A percentile compares a stretch with the other conserved stretches of the same genome.
These are phyloP conservation scores for Beroe forskalii DNA, from an alignment of 37 sponge, comb jelly and placozoan genomes.

Conservation along the genomic window DNA sequence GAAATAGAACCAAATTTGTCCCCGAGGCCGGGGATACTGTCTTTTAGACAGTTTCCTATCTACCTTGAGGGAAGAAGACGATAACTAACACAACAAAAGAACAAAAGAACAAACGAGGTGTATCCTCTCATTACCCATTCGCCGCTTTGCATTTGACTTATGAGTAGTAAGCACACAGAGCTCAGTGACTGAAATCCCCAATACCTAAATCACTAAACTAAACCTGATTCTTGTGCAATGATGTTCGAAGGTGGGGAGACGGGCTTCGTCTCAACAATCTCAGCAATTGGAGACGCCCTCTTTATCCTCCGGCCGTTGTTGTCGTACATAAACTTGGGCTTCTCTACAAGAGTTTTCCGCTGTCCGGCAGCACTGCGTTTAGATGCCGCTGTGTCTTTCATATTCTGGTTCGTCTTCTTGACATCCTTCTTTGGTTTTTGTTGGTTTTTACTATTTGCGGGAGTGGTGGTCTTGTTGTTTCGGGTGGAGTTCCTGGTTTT, in stretches of 20 bases:
- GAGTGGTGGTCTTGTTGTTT: neutral
- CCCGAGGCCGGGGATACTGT: no score
- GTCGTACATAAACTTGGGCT: conserved; percentile 1
- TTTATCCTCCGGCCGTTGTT: conserved; percentile 56
- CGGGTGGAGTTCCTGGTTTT: neutral
- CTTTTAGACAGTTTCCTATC: no score
- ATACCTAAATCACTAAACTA: no score
- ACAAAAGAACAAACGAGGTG: neutral
- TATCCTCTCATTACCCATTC: no score
- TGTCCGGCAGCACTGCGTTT: neutral
- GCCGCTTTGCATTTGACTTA: no score
- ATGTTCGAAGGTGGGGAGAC: neutral
- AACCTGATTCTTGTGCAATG: conserved; percentile 31
- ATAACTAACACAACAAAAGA: no score
- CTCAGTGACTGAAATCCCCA: no score
- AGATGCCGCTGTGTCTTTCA: neutral
- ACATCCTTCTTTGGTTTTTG: neutral
- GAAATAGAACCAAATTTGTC: no score
- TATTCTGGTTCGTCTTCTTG: neutral
- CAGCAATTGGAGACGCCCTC: neutral
- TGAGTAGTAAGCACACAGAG: no score
- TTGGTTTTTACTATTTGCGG: no score
- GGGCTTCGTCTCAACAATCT: neutral
- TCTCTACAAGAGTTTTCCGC: no score
- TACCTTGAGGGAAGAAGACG: no score